Base-by-base conservation (phyloP, 1,140 invertebrate genomes). In the Papilio glaucus region DNA sequence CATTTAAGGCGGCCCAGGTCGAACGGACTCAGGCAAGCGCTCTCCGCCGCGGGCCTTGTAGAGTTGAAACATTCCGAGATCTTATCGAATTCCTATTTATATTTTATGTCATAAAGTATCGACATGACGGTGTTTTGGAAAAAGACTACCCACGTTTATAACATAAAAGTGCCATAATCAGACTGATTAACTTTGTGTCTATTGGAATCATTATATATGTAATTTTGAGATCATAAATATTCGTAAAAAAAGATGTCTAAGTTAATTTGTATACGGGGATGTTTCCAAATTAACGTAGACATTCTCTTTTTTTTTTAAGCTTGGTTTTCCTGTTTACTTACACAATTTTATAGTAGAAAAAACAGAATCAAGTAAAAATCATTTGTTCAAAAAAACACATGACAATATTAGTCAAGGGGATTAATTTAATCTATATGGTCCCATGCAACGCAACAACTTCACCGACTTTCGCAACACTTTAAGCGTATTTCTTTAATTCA, bases 1-100 rank as follows among this genome's bases (percentile, higher is more conserved):
- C 86, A 85, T 88, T 75, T 88, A 86, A 83, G 88, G 88, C 42
- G 29, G 83, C 80, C 78, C 81, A 80, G 85, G 84, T 84, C 83
- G 83, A 71, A 72, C 77, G 62, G 53, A 71, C 72, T 3, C 2
- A 60, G 74, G 75, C 57, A 70, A 62, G 71, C 77, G 62, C 29
- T 72, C 75, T 72, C 71, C 62, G 72, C 49, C 4, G 37, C 77
- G 72, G 67, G 68, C 87, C 83, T 78, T 86, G 80, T 88, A 83
- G 15, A 85, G 82, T 72, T 57, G 68, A 57, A 71, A 81, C 75
- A 75, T 80, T 75, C 76, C 68, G 63, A 72, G 69, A 71, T 75
- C 42, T 73, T 72, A 73, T 72, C 62, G 18, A 67, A 78, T 72
- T 80, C 71, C 61, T 75, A 78, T 74, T 72, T 73, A 15, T 33